Percentiles rank a stretch among this genome's conserved stretches.
Conservation (phyloP, 2,888 invertebrate genomes). For the Terebella lapidaria region DNA sequence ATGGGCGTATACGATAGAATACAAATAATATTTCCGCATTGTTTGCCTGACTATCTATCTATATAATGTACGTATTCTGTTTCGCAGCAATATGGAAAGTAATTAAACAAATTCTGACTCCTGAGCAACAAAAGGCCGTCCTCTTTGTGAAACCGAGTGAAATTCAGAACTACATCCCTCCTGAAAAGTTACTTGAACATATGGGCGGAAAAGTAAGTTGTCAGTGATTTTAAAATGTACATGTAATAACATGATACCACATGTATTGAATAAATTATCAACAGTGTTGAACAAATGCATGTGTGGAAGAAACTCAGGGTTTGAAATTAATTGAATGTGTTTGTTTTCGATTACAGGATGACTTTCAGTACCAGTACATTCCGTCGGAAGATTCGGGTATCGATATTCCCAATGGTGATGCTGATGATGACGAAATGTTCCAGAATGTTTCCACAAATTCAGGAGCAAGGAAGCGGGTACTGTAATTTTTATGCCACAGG, state of each 20-base stretch:
- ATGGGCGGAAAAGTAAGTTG: slow-evolving; percentile 48
- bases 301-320: no score
- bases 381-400: slow-evolving; percentile 23
- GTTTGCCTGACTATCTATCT: no score
- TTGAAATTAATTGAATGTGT: no score
- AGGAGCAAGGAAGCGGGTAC: no score
- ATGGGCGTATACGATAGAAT: no score
- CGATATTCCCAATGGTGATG: slow-evolving; percentile 12
- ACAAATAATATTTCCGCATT: no score
- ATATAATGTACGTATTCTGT: slow-evolving; percentile 8
- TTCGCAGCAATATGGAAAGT: slow-evolving; percentile 80
- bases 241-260: no score
- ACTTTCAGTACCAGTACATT: slow-evolving; percentile 18
- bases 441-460: no score
- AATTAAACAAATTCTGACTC: slow-evolving; percentile 79
- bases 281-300: no score
- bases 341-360: slow-evolving; percentile 20
- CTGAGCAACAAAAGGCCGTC: slow-evolving; percentile 81
- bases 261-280: no score
- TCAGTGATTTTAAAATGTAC: background rate
- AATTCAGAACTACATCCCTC: slow-evolving; percentile 69
- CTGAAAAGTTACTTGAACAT: slow-evolving; percentile 61
- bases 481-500: no score
- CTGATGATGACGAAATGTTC: background rate
- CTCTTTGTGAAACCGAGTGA: slow-evolving; percentile 70